These are phyloP conservation scores for Acronicta alni DNA, from an alignment of 2,888 invertebrate species.

Conservation along the genomic window DNA sequence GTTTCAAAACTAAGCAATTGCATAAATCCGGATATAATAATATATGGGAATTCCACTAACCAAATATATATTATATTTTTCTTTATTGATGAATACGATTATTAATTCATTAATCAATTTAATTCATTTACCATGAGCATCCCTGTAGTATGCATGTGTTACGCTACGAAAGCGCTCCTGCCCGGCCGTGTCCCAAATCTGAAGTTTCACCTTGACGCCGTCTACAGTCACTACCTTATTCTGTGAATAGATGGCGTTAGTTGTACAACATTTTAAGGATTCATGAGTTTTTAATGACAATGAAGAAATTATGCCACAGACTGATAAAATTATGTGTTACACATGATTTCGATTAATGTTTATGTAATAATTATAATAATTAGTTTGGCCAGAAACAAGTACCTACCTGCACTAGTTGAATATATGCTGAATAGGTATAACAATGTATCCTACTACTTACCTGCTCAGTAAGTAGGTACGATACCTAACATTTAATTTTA, in stretches of 20 bases:
- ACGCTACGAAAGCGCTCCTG: conserved; percentile 98
- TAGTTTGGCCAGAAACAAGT: too few species aligned
- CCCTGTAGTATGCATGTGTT: conserved; percentile 97
- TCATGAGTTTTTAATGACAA: conserved; percentile 2
- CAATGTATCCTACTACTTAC: too few species aligned
- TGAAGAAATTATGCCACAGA: conserved; percentile 27
- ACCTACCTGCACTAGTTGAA: too few species aligned
- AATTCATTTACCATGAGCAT: conserved; percentile 94
- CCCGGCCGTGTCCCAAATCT: conserved; percentile 99
- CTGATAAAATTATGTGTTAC: background rate
- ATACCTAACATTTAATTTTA: too few species aligned
- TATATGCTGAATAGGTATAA: too few species aligned
- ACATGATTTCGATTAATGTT: conserved; percentile 8
- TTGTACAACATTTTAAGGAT: conserved; percentile 54
- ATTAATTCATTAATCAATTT: too few species aligned
- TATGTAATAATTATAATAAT: too few species aligned
- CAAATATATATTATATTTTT: background rate
- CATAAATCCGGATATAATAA: background rate
- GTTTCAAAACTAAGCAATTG: conserved; percentile 16
- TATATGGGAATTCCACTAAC: background rate
- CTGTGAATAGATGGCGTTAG: conserved; percentile 89
- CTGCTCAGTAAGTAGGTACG: too few species aligned
- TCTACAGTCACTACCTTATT: conserved; percentile 96
- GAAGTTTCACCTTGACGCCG: conserved; percentile 96
- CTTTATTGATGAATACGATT: background rate